phyloP scores from a whole-genome alignment of 2,888 invertebrate species.

The Protodeltote pygarga region DNA sequence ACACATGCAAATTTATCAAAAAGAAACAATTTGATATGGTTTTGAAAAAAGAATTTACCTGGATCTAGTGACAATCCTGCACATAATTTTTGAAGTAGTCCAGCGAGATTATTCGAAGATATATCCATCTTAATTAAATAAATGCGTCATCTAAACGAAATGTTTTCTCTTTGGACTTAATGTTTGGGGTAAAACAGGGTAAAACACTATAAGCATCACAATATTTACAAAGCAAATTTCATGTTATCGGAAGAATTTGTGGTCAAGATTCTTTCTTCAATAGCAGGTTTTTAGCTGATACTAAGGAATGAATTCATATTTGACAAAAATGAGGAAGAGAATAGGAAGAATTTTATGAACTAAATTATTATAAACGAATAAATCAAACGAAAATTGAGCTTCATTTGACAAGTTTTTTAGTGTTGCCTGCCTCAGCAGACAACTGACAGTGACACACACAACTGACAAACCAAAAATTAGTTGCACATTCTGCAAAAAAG shows the following conservation, averaged over 20 bases:
- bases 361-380: constrained; percentile 22
- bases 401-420: constrained; percentile 14
- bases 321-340: not conserved
- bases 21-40: constrained; percentile 35
- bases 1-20: constrained; percentile 15
- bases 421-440: too few species aligned
- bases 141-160: constrained; percentile 8
- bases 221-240: constrained; percentile 34
- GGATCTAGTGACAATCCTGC: constrained; percentile 75
- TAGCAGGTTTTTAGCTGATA: not conserved
- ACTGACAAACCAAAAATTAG: too few species aligned
- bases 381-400: constrained; percentile 16
- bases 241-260: not conserved
- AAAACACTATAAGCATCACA: constrained; percentile 22
- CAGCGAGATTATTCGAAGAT: constrained; percentile 65
- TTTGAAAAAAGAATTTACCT: constrained; percentile 72
- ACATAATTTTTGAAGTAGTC: constrained; percentile 77
- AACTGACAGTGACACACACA: too few species aligned
- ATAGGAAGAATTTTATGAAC: constrained; percentile 2
- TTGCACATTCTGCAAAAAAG: too few species aligned
- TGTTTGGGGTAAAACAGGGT: not conserved
- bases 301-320: not conserved
- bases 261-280: not conserved
- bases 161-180: not conserved
- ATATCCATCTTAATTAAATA: constrained; percentile 60